phyloP scores from a whole-genome alignment of 2,797 vertebrate genomes.

The Trachops cirrhosus region DNA sequence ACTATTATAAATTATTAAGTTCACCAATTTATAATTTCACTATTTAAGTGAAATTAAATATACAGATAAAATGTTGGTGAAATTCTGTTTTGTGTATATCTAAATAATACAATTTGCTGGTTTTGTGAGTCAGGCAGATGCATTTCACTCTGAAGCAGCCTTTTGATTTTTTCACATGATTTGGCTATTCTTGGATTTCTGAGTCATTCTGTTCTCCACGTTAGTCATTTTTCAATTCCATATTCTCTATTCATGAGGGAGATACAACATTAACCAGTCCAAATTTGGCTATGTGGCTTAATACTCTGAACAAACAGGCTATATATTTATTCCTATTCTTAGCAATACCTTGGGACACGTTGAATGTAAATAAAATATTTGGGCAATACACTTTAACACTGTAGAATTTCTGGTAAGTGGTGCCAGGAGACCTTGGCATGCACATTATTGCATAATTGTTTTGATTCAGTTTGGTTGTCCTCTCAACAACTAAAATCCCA shows the following conservation, averaged over 20 bases:
- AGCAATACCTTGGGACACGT: slow-evolving; percentile 51
- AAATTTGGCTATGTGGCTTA: slow-evolving; percentile 56
- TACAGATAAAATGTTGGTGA: slow-evolving; percentile 3
- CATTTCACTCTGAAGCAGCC: slow-evolving; percentile 38
- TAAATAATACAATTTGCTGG: slow-evolving; percentile 48
- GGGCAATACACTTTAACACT: background rate
- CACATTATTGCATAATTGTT: slow-evolving; percentile 58
- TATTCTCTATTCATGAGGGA: slow-evolving; percentile 63
- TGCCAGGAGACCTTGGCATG: slow-evolving; percentile 58
- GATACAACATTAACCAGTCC: slow-evolving; percentile 31
- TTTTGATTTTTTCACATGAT: slow-evolving; percentile 64
- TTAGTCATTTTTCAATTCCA: slow-evolving; percentile 66
- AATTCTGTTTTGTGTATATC: slow-evolving; percentile 41
- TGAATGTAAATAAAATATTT: slow-evolving; percentile 58
- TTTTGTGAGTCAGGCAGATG: slow-evolving; percentile 53
- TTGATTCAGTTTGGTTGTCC: slow-evolving; percentile 55
- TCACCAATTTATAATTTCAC: too few relatives aligned
- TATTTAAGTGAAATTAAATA: slow-evolving; percentile 27
- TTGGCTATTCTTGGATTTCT: slow-evolving; percentile 72
- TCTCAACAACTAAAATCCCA: slow-evolving; percentile 65
- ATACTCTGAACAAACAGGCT: slow-evolving; percentile 45
- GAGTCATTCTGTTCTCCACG: slow-evolving; percentile 61
- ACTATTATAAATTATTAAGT: too few relatives aligned
- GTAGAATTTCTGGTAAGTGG: slow-evolving; percentile 23
- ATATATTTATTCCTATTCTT: slow-evolving; percentile 63